These are phyloP conservation scores for Rhabdomys pumilio DNA, from an alignment of 2,797 vertebrate genomes.

Conservation along the genomic window DNA sequence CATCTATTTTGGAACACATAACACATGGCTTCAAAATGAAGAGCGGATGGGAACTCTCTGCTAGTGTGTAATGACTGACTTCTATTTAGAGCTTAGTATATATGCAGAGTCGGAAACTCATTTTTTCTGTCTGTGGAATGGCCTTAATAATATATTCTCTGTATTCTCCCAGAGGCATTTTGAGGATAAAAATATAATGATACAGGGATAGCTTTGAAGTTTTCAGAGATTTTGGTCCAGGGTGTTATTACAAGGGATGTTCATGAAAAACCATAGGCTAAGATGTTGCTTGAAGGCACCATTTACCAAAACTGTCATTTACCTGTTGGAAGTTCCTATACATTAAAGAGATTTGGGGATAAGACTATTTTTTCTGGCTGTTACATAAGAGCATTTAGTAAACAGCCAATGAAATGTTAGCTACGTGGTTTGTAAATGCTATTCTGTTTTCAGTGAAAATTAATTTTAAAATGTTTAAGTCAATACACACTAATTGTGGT, in stretches of 20 bases:
- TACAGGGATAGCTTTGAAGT: constrained; percentile 63
- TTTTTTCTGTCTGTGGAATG: background rate
- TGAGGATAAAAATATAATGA: constrained; percentile 49
- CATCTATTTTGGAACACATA: background rate
- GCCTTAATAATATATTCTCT: constrained; percentile 51
- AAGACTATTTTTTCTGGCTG: background rate
- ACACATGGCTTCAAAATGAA: constrained; percentile 1
- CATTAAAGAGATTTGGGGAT: constrained; percentile 16
- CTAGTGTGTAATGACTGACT: background rate
- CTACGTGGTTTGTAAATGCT: background rate
- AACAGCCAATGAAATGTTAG: background rate
- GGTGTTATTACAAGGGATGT: constrained; percentile 28
- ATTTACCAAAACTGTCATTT: background rate
- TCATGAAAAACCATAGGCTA: background rate
- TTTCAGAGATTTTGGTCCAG: constrained; percentile 22
- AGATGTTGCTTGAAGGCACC: constrained; percentile 32
- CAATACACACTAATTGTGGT: background rate
- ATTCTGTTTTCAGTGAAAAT: constrained; percentile 43
- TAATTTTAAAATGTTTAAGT: background rate
- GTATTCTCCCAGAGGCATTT: background rate
- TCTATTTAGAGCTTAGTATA: background rate
- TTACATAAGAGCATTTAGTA: constrained; percentile 7
- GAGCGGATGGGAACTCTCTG: background rate
- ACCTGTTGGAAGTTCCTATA: background rate
- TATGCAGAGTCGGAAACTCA: background rate